Conservation (phyloP, 2,797 vertebrate genomes). For the Adelosebastes latens region DNA sequence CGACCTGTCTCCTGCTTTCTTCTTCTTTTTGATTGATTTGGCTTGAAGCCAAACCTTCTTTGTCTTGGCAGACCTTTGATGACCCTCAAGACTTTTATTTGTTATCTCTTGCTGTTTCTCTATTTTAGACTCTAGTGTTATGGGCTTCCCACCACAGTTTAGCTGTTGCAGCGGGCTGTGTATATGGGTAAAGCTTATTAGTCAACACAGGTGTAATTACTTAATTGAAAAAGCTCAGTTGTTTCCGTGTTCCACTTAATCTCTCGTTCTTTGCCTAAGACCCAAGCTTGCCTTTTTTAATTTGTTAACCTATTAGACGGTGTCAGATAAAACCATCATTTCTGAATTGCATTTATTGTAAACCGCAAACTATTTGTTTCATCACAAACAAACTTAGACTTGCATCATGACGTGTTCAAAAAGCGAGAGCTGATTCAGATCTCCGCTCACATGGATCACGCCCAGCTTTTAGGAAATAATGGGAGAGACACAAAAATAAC, state of each 20-base stretch:
- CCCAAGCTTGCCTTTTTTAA: not conserved
- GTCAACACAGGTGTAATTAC: not conserved
- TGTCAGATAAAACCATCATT: not conserved
- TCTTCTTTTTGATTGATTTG: slow-evolving; percentile 3
- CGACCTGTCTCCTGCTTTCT: not conserved
- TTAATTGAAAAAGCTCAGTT: not conserved
- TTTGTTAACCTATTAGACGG: not conserved
- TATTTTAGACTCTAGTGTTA: not conserved
- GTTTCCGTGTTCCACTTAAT: not conserved
- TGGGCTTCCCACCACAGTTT: not conserved
- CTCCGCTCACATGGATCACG: not conserved
- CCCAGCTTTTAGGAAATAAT: not conserved
- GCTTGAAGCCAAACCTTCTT: not conserved
- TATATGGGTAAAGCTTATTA: not conserved
- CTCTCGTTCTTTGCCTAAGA: not conserved
- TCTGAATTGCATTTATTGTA: not conserved
- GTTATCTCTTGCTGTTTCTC: not conserved
- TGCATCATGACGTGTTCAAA: not conserved
- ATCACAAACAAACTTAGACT: not conserved
- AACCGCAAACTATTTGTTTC: not conserved
- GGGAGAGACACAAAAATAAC: not conserved
- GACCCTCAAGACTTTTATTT: not conserved
- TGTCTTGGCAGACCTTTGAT: not conserved
- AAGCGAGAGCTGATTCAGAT: not conserved
- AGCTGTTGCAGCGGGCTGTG: not conserved